These are phyloP conservation scores for Torymus auratus DNA, from an alignment of 2,888 invertebrate genomes.

Conservation along the genomic window DNA sequence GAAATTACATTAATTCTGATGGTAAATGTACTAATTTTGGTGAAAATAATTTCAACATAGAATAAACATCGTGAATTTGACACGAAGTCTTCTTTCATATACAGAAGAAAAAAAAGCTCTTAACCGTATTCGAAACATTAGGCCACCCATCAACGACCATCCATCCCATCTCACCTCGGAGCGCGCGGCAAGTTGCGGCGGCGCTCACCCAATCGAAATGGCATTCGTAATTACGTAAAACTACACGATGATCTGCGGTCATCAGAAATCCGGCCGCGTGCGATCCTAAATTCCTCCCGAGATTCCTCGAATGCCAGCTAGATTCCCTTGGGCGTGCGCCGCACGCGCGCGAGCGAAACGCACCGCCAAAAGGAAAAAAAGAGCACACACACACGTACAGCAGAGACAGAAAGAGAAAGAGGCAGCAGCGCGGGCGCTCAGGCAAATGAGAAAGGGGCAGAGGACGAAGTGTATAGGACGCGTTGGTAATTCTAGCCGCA, in stretches of 20 bases:
- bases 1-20: too few relatives aligned
- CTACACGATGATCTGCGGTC: neutral
- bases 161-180: too few relatives aligned
- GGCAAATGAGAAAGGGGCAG: conserved; percentile 49
- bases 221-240: conserved; percentile 48
- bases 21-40: too few relatives aligned
- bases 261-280: neutral
- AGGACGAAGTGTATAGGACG: conserved; percentile 31
- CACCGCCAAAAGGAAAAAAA: conserved; percentile 20
- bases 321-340: conserved; percentile 36
- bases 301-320: conserved; percentile 59
- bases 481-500: conserved; percentile 72
- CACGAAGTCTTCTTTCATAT: too few relatives aligned
- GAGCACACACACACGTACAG: neutral
- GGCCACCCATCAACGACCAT: too few relatives aligned
- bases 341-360: neutral
- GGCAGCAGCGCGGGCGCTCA: neutral
- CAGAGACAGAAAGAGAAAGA: conserved; percentile 28
- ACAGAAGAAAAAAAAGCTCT: too few relatives aligned
- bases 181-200: neutral
- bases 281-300: conserved; percentile 28
- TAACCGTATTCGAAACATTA: too few relatives aligned
- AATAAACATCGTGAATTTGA: too few relatives aligned
- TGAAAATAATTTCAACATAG: too few relatives aligned
- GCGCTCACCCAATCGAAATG: conserved; percentile 11